Percentiles rank a stretch among this genome's conserved stretches.
phyloP scores from a whole-genome alignment of 2,888 invertebrate species.

The Lithodes maja region DNA sequence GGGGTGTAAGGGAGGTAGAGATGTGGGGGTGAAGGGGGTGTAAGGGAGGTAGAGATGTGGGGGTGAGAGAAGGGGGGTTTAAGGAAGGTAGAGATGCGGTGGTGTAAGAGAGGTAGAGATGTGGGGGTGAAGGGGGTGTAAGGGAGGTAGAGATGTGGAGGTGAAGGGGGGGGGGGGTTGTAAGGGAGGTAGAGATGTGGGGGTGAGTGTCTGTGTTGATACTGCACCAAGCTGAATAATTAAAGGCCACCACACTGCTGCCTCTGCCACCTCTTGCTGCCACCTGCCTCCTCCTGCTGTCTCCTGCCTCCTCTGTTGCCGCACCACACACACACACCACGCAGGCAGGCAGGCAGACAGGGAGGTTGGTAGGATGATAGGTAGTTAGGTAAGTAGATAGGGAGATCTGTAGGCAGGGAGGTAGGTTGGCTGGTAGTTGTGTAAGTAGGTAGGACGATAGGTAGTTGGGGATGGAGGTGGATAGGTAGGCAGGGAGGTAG shows the following conservation, averaged over 20 bases:
- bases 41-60: too few species aligned
- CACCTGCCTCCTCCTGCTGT: too few species aligned
- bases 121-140: slow-evolving; percentile 2
- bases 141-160: slow-evolving; percentile 18
- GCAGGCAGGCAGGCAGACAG: background rate
- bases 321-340: background rate
- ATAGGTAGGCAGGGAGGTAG: background rate
- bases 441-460: background rate
- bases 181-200: background rate
- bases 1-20: too few species aligned
- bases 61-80: background rate
- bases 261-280: too few species aligned
- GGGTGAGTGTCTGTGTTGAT: background rate
- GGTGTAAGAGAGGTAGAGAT: slow-evolving; percentile 1
- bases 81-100: background rate
- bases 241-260: slow-evolving; percentile 1
- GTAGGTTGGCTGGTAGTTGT: background rate
- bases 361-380: background rate
- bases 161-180: background rate
- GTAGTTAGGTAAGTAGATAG: background rate
- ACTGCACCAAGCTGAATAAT: slow-evolving; percentile 16
- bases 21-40: too few species aligned
- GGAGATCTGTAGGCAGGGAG: background rate
- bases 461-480: background rate
- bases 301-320: too few species aligned